Evolutionary conservation across 92 coral and sea anemone genomes (phyloP).

Genomic region (Heliopora coerulea): DNA sequence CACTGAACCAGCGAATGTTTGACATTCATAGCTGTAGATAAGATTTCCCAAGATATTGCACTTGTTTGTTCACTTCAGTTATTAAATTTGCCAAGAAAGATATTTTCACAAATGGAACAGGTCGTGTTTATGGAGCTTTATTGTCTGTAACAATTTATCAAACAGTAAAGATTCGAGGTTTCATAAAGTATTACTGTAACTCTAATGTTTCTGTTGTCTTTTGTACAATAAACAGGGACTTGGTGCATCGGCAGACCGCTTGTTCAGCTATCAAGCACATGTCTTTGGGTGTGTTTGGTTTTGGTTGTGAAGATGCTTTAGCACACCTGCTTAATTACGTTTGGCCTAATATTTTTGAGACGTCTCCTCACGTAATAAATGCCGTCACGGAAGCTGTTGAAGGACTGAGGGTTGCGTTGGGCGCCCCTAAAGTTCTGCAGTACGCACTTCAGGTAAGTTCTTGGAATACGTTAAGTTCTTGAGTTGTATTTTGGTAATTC

Average conservation of each 20-base stretch:
- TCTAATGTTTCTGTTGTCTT: no score
- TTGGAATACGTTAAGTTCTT: neutral
- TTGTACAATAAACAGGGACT: slow-evolving; percentile 60
- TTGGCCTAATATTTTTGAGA: slow-evolving; percentile 99
- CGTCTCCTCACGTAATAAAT: slow-evolving; percentile 96
- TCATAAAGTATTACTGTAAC: no score
- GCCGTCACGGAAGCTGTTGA: slow-evolving; percentile 98
- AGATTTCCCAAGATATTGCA: no score
- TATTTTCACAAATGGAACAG: no score
- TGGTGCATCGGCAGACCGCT: slow-evolving; percentile 98
- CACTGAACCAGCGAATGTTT: no score
- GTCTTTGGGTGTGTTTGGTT: slow-evolving; percentile 98
- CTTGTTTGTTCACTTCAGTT: no score
- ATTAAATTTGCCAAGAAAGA: no score
- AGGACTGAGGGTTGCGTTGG: slow-evolving; percentile 93
- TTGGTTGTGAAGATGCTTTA: slow-evolving; percentile 98
- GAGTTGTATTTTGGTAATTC: neutral
- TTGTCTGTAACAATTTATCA: no score
- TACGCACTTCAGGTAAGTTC: slow-evolving; percentile 89
- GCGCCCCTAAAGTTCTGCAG: slow-evolving; percentile 85
- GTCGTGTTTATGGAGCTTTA: no score
- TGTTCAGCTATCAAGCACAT: slow-evolving; percentile 99
- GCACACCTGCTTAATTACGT: slow-evolving; percentile 92
- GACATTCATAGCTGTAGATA: no score
- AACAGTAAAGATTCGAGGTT: no score